phyloP scores from a whole-genome alignment of 2,888 invertebrate genomes.

The Macroteleia sp. region DNA sequence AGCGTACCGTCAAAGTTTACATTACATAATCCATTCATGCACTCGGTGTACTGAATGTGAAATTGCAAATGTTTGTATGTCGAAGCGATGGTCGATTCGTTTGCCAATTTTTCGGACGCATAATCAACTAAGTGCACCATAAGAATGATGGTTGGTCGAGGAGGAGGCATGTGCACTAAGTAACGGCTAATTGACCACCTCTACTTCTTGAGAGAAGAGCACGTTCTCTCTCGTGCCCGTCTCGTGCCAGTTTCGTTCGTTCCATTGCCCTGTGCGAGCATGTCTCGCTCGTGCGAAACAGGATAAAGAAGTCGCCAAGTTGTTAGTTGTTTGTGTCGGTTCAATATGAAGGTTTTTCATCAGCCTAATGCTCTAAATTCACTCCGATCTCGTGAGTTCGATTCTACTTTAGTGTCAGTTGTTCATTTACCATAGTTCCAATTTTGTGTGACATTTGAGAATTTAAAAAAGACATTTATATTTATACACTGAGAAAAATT shows the following conservation, averaged over 20 bases:
- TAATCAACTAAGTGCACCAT: constrained; percentile 22
- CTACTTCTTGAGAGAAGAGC: constrained; percentile 62
- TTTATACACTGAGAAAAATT: too few species aligned
- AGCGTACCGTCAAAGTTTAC: constrained; percentile 5
- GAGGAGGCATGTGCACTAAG: constrained; percentile 73
- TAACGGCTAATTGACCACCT: constrained; percentile 83
- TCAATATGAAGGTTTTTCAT: constrained; percentile 9
- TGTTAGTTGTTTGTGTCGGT: constrained; percentile 15
- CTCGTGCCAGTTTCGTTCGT: constrained; percentile 66
- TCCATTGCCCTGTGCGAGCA: constrained; percentile 57
- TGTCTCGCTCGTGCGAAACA: constrained; percentile 37
- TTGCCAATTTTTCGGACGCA: constrained; percentile 40
- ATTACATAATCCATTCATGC: constrained; percentile 22
- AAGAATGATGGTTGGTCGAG: constrained; percentile 38
- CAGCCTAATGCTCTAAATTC: background rate
- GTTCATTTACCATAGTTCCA: too few species aligned
- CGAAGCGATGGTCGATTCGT: constrained; percentile 11
- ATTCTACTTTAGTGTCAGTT: too few species aligned
- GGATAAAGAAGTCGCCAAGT: constrained; percentile 32
- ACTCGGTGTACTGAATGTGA: background rate
- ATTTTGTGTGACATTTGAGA: too few species aligned
- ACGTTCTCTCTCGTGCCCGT: constrained; percentile 62
- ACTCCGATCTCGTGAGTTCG: constrained; percentile 1
- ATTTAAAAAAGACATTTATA: too few species aligned
- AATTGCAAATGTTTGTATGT: constrained; percentile 1